Conservation (phyloP, 2,113 vertebrate species). For the Paramormyrops kingsleyae region DNA sequence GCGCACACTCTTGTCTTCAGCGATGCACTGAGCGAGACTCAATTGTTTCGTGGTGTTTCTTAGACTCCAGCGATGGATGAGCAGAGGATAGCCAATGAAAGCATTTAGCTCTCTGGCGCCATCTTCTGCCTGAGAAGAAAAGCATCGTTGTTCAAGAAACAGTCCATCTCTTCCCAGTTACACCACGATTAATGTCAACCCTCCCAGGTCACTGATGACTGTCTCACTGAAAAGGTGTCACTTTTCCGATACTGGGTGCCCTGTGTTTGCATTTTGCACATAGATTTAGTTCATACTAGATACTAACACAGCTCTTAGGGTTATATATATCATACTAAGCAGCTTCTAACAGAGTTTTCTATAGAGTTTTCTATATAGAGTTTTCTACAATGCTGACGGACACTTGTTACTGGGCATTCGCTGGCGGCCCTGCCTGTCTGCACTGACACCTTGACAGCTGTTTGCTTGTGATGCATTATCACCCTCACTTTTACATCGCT, state of each 20-base stretch:
- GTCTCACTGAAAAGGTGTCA: neutral
- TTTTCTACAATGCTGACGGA: neutral
- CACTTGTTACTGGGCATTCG: neutral
- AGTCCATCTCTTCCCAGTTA: neutral
- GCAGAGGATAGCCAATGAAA: neutral
- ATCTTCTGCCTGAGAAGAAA: neutral
- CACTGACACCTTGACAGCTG: neutral
- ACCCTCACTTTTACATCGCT: neutral
- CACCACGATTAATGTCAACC: neutral
- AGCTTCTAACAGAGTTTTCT: neutral
- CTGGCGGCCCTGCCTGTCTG: neutral
- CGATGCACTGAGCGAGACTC: neutral
- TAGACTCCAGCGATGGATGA: neutral
- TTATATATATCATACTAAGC: neutral
- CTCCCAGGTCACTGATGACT: neutral
- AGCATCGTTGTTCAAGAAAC: neutral
- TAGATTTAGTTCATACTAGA: neutral
- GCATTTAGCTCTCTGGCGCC: neutral
- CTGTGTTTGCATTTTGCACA: neutral
- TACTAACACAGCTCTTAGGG: neutral
- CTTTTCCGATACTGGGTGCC: neutral
- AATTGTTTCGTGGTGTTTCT: too few relatives aligned
- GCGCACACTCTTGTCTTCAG: neutral
- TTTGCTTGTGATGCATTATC: neutral
- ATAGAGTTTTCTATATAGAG: too few relatives aligned